phyloP scores from a whole-genome alignment of 2,888 invertebrate genomes.

The Pachliopta kotzebuea region DNA sequence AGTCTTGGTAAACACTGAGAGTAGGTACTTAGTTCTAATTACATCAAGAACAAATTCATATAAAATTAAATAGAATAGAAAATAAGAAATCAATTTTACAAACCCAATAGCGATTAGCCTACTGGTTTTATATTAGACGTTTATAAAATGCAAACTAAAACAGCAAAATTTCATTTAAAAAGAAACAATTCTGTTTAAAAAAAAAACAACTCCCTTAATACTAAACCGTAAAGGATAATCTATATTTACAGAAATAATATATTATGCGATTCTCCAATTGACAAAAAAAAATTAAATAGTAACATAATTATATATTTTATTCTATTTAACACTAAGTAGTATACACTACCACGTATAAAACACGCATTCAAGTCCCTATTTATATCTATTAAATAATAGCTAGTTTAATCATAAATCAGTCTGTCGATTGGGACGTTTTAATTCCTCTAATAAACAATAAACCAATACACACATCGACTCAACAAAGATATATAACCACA shows the following conservation, averaged over 20 bases:
- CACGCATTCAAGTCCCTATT: conserved; percentile 77
- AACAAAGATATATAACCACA: conserved; percentile 53
- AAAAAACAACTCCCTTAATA: conserved; percentile 64
- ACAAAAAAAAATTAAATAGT: conserved; percentile 69
- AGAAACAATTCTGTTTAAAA: conserved; percentile 70
- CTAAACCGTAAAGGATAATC: conserved; percentile 56
- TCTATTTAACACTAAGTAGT: conserved; percentile 74
- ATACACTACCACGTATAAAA: conserved; percentile 79
- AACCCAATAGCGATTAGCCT: conserved; percentile 56
- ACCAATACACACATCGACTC: conserved; percentile 69
- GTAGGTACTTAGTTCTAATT: conserved; percentile 76
- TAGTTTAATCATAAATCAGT: conserved; percentile 77
- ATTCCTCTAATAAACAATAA: conserved; percentile 77
- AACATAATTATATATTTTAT: conserved; percentile 74
- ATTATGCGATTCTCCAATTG: conserved; percentile 75
- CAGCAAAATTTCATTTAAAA: conserved; percentile 76
- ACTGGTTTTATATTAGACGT: conserved; percentile 65
- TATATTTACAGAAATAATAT: conserved; percentile 79
- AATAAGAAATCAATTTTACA: conserved; percentile 61
- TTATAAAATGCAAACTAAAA: conserved; percentile 81
- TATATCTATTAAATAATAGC: conserved; percentile 65
- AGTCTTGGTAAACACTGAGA: conserved; percentile 80
- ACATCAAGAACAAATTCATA: conserved; percentile 68
- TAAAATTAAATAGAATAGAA: conserved; percentile 60
- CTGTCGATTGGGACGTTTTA: conserved; percentile 80